Percentiles rank a stretch among this genome's conserved stretches.
phyloP scores from a whole-genome alignment of 2,113 vertebrate genomes.

The Paramisgurnus dabryanus region DNA sequence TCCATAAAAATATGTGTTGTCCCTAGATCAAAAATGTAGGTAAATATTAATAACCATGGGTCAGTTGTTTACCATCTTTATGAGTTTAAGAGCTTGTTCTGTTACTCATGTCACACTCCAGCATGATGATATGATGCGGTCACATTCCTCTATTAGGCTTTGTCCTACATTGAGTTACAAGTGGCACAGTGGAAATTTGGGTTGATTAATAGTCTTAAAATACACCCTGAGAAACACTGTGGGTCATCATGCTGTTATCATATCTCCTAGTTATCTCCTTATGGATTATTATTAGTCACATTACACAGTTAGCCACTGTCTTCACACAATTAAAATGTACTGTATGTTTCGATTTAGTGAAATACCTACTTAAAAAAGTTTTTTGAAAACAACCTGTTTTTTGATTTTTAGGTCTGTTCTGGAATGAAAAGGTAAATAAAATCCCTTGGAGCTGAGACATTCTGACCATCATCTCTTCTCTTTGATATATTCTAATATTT shows the following conservation, averaged over 20 bases:
- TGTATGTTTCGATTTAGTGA: too few relatives aligned
- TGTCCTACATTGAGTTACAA: conserved; percentile 36
- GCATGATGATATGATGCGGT: conserved; percentile 30
- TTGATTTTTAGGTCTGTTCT: too few relatives aligned
- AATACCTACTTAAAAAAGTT: too few relatives aligned
- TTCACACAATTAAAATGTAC: background rate
- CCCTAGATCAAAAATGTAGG: too few relatives aligned
- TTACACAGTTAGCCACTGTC: background rate
- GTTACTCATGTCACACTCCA: conserved; percentile 31
- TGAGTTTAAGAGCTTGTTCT: conserved; percentile 35
- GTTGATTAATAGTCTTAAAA: conserved; percentile 36
- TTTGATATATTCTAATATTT: background rate
- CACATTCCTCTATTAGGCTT: conserved; percentile 33
- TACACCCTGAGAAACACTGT: conserved; percentile 6
- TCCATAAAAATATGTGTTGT: background rate
- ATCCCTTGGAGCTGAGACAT: too few relatives aligned
- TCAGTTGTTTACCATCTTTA: background rate
- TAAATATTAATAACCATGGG: background rate
- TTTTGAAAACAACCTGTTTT: too few relatives aligned
- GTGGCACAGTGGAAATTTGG: conserved; percentile 25
- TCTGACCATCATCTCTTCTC: background rate
- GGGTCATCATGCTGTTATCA: background rate
- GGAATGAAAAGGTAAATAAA: too few relatives aligned
- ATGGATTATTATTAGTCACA: background rate
- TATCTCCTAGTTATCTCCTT: conserved; percentile 12